These are phyloP conservation scores for Scaptodrosophila lebanonensis DNA, from an alignment of 1,140 invertebrate genomes.

Conservation along the genomic window DNA sequence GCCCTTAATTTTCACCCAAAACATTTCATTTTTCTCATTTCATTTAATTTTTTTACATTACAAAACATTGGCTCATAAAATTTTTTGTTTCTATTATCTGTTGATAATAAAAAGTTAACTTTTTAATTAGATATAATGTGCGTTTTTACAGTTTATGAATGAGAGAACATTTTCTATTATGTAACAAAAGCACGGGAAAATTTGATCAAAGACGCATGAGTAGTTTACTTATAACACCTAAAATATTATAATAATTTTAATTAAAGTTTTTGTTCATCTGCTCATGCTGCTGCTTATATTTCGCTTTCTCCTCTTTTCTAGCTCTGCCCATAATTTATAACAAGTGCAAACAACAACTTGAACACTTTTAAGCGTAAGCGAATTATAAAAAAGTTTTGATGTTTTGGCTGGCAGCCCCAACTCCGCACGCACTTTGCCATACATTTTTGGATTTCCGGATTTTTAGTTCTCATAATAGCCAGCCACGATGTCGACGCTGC, in stretches of 20 bases:
- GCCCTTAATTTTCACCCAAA: too few species aligned
- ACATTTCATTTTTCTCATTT: too few species aligned
- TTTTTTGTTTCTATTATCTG: too few species aligned
- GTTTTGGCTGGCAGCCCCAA: conserved; percentile 30
- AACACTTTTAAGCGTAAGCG: conserved; percentile 71
- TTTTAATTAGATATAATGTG: too few species aligned
- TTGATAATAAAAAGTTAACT: too few species aligned
- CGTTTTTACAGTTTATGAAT: too few species aligned
- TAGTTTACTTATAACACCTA: too few species aligned
- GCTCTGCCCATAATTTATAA: conserved; percentile 23
- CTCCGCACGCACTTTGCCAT: conserved; percentile 29
- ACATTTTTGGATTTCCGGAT: conserved; percentile 64
- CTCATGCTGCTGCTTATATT: not conserved
- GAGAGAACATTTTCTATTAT: too few species aligned
- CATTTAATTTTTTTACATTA: too few species aligned
- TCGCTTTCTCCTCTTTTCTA: not conserved
- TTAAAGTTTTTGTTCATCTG: conserved; percentile 52
- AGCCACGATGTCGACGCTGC: not conserved
- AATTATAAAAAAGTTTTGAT: conserved; percentile 73
- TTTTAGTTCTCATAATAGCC: conserved; percentile 68
- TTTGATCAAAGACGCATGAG: too few species aligned
- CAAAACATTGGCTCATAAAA: too few species aligned
- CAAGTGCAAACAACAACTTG: conserved; percentile 48
- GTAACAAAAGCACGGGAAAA: too few species aligned
- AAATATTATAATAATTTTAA: conserved; percentile 73